Base-by-base conservation (phyloP, 2,888 invertebrate species). In the Nomada ruficornis region DNA sequence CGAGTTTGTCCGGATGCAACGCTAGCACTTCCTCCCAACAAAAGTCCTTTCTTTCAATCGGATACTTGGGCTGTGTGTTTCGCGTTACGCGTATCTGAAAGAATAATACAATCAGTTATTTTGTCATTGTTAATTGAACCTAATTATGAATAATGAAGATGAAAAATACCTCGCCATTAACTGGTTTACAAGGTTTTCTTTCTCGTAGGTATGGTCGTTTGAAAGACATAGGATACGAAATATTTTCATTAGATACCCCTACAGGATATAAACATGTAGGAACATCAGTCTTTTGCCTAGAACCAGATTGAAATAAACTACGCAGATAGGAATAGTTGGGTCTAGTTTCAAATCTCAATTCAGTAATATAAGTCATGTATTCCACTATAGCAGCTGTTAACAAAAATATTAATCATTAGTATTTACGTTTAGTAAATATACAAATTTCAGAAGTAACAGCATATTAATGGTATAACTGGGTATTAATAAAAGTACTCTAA, bases 271-370 rank as follows among this genome's bases (percentile, higher is more conserved):
- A 86, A 62, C 85, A 87, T n/a, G 68, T 83, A 60, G 89, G 82
- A 68, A 87, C 78, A 64, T 85, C 86, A 47, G 81, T 88, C 50
- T 90, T 91, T 67, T 89, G 86, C 23, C 80, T 89, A 1, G 85
- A 79, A 60, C 94, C 94, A 68, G 92, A 91, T 50, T 92, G 89
- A 81, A 95, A 94, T 18, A 95, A 89, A 83, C 94, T 93, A 78
- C 94, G 92, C 62, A 95, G 92, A 72, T 94, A 93, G 23, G 93
- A 91, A 88, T 95, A 95, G 89, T 95, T 94, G 36, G 95, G 95
- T 83, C 92, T 92, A 23, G 95, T 94, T 76, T 95, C 94, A 88
- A 95, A 95, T 70, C 93, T 93, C 77, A 95, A 88, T 68, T 93
- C 92, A 10, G 93, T 89, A 29, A 95, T 94, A 82, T 94, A 94